These are phyloP conservation scores for Eretmocerus hayati DNA, from an alignment of 2,888 invertebrate genomes.

Conservation along the genomic window DNA sequence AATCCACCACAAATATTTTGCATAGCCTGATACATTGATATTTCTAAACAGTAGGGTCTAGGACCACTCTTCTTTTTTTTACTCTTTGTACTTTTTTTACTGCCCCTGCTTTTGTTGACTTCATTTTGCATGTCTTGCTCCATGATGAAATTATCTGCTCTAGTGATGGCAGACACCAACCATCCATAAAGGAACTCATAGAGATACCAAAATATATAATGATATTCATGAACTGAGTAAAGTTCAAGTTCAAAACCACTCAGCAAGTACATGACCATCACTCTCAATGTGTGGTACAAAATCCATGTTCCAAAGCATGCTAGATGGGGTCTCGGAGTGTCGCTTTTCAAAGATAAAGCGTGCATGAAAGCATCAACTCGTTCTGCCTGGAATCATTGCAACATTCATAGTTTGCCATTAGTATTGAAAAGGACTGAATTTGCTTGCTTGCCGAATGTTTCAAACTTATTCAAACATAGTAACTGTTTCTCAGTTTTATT, in stretches of 20 bases:
- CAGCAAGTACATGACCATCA: slow-evolving; percentile 90
- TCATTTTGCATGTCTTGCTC: slow-evolving; percentile 62
- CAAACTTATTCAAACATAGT: slow-evolving; percentile 13
- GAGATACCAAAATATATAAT: slow-evolving; percentile 93
- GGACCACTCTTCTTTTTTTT: slow-evolving; percentile 62
- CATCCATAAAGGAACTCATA: slow-evolving; percentile 93
- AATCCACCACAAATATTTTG: slow-evolving; percentile 93
- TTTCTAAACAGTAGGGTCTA: slow-evolving; percentile 73
- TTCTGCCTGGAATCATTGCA: slow-evolving; percentile 57
- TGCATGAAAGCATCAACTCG: slow-evolving; percentile 81
- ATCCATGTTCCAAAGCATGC: slow-evolving; percentile 94
- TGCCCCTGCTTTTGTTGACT: slow-evolving; percentile 43
- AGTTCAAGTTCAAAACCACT: slow-evolving; percentile 93
- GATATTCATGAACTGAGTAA: slow-evolving; percentile 92
- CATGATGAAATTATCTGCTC: slow-evolving; percentile 78
- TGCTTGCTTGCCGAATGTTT: too few relatives aligned
- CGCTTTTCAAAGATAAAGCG: slow-evolving; percentile 60
- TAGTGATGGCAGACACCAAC: slow-evolving; percentile 81
- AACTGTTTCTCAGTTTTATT: neutral
- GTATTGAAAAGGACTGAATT: too few relatives aligned
- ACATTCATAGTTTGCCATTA: too few relatives aligned
- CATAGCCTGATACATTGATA: slow-evolving; percentile 82
- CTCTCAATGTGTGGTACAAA: slow-evolving; percentile 82
- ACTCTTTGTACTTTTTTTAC: slow-evolving; percentile 53
- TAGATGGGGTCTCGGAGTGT: slow-evolving; percentile 63